Evolutionary conservation across 2,113 vertebrate species (phyloP), one percentile per base, ranked within the genome.

Genomic region (Callithrix jacchus): DNA sequence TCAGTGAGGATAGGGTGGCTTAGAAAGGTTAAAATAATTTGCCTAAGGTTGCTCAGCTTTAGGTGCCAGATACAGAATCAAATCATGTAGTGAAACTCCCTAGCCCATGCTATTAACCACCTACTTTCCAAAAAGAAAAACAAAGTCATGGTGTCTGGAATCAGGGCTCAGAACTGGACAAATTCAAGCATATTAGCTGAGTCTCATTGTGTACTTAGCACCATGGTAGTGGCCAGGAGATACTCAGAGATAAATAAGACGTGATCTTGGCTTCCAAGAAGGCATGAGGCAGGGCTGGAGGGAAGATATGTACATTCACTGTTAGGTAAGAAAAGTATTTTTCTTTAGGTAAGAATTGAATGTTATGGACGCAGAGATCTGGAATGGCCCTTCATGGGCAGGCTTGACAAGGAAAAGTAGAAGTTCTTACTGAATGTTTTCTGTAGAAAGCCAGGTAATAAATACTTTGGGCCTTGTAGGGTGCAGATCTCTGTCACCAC

Each of bases 171-270:
- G 20, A 86, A 35, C 3, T 66, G 49, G 18, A 52, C 14, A 86
- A 30, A 83, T 61, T 47, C 54, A 87, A 37, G 37, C 1, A 47
- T 11, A 11, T 20, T 61, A 16, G 7, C 56, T 58, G 16, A 84
- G 7, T 6, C 7, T 40, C 3, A 1, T 7, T 64, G 0, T 42
- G 6, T 49, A 35, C 49, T 3, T 56, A 64, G n/a, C 25, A 76
- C 14, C 4, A 25, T 77, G 8, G 27, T 85, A 25, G 17, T n/a
- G 4, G 13, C n/a, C 32, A 18, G 40, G 12, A 6, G 2, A 73
- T 23, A 54, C 37, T 61, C 20, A 73, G 49, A 93, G 42, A 30
- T 70, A 76, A 91, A 58, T n/a, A n/a, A 93, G 30, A 85, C 6
- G 13, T 14, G 27, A 17, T 0, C 1, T 35, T 16, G 56, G 20